Base-by-base conservation (phyloP, 1,140 invertebrate species). In the Ganaspis sp. region DNA sequence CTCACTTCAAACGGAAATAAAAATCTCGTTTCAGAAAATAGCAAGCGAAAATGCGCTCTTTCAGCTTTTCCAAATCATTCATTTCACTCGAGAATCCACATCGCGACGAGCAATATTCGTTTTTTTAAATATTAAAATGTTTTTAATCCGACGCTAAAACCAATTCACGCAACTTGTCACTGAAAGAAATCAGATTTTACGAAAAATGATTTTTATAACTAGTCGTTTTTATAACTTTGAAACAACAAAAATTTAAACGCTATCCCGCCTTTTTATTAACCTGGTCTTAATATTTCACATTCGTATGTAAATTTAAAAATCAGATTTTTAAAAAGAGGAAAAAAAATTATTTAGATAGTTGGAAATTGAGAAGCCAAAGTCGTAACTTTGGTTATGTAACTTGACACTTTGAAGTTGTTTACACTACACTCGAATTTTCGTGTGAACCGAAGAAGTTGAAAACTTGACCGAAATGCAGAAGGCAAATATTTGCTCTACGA, bases 61-160 rank as follows among this genome's bases (percentile, higher is more conserved):
- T 64, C 23, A 64, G 26, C 58, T 64, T 64, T 64, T 64, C 12
- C 58, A 64, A 64, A 64, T 64, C 58, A 64, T 64, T 15, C 26
- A n/a, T 34, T 6, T 64, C 15, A 64, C 58, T 34, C 23, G 58
- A 2, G 9, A 29, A 64, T 21, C 54, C 21, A 26, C 29, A 26
- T 15, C 23, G 58, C 29, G 58, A 34, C n/a, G 11, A 64, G 26
- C n/a, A 64, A 64, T 64, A 64, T 64, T 64, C 58, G 15, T 29
- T 26, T 64, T 64, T 64, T n/a, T n/a, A 64, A n/a, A 64, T 26
- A 34, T n/a, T 21, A 64, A 64, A n/a, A 5, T n/a, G 11, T 26
- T 15, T 64, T 64, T 21, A n/a, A 15, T n/a, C 15, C 12, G 17
- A 49, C 45, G 17, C 3, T 45, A 11, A 45, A 45, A n/a, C n/a